These are phyloP conservation scores for Penaeus indicus DNA, from an alignment of 1,140 invertebrate genomes.

Conservation along the genomic window DNA sequence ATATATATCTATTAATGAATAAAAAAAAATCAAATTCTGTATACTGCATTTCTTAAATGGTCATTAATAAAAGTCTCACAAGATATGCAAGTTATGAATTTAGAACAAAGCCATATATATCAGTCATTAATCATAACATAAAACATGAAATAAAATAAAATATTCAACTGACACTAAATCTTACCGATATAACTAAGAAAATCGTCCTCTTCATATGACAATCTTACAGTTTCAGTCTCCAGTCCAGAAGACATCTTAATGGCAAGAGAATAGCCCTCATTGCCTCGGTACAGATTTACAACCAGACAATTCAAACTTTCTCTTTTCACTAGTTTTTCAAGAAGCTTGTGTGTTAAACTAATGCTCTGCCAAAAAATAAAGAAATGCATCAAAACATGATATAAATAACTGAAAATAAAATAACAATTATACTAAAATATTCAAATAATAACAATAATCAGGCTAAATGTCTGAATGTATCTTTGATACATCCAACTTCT, in stretches of 20 bases:
- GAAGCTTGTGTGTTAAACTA: slow-evolving; percentile 82
- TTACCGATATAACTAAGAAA: slow-evolving; percentile 79
- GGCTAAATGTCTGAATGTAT: too few species aligned
- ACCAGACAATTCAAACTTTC: slow-evolving; percentile 90
- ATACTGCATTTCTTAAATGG: too few species aligned
- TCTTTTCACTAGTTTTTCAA: slow-evolving; percentile 86
- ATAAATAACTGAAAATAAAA: neutral
- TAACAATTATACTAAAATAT: neutral
- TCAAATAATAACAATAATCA: neutral
- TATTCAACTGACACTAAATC: neutral
- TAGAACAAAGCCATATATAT: neutral
- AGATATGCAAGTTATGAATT: neutral
- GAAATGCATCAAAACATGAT: neutral
- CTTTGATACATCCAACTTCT: too few species aligned
- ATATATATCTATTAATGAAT: neutral
- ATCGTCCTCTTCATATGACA: slow-evolving; percentile 72
- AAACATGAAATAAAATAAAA: slow-evolving; percentile 3
- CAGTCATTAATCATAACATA: neutral
- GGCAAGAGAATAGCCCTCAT: slow-evolving; percentile 91
- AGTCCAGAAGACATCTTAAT: slow-evolving; percentile 75
- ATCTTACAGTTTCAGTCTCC: slow-evolving; percentile 72
- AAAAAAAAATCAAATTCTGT: neutral
- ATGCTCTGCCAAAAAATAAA: slow-evolving; percentile 71
- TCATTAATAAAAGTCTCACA: too few species aligned
- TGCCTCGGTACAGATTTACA: slow-evolving; percentile 89